These are phyloP conservation scores for Erpornis zantholeuca DNA, from an alignment of 2,113 vertebrate species.

Conservation along the genomic window DNA sequence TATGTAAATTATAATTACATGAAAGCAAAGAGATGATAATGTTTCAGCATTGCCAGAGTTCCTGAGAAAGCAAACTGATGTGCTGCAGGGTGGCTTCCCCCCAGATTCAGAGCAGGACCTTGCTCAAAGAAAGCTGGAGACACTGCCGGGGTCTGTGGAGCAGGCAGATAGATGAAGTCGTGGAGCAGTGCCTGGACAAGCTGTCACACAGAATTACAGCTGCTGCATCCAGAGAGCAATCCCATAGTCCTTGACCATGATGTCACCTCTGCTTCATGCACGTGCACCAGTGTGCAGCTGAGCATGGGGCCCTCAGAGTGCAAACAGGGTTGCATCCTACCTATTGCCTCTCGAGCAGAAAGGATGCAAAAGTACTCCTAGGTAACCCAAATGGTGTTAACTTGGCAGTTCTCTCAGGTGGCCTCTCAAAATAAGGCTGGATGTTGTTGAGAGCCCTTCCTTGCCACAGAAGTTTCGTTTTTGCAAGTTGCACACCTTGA, in stretches of 20 bases:
- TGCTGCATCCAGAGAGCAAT: neutral
- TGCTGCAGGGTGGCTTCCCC: neutral
- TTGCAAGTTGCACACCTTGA: neutral
- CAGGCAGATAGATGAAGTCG: neutral
- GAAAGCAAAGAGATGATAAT: neutral
- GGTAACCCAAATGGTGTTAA: neutral
- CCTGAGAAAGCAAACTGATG: neutral
- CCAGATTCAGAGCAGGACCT: neutral
- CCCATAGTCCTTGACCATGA: neutral
- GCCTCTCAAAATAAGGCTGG: neutral
- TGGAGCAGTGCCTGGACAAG: neutral
- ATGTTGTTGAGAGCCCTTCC: neutral
- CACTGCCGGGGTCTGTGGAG: neutral
- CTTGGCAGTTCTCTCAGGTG: neutral
- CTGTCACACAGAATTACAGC: neutral
- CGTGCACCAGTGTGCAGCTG: accelerated
- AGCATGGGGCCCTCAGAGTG: neutral
- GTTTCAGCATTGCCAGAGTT: neutral
- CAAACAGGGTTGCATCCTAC: neutral
- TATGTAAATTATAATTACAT: neutral
- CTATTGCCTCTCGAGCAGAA: neutral
- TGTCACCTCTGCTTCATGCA: neutral
- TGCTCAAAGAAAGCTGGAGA: neutral
- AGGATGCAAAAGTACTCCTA: neutral
- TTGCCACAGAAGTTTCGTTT: neutral